Evolutionary conservation across 2,888 invertebrate genomes (phyloP), one percentile per base, ranked within the genome.

Genomic region (Candidula unifasciata): DNA sequence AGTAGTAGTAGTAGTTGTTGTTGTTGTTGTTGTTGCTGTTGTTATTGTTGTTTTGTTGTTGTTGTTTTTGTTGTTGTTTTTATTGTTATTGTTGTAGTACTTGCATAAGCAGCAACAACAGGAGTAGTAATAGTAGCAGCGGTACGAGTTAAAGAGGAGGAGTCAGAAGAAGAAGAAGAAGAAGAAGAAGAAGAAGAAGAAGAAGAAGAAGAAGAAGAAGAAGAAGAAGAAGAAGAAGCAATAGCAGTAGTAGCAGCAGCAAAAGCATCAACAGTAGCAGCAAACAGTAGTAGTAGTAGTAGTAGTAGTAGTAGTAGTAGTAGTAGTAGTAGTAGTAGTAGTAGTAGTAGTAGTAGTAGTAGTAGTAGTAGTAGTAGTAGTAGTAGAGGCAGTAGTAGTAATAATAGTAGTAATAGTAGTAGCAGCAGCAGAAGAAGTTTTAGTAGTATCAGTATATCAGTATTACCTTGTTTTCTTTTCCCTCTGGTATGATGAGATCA

Each of bases 281-380:
- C 3, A n/a, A 16, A n/a, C 3, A 30, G 71, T 71, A 71, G 71
- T 27, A 71, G 71, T 27, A 71, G 71, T 27, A 71, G 71, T 71
- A 71, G 71, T 27, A 71, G 71, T 27, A 71, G 71, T 27, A 71
- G 71, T 27, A 71, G 71, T 27, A 71, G 71, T 27, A 71, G 71
- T 27, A 71, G 71, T 71, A 71, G 71, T 27, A 71, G 71, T 27
- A 71, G 71, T 27, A 71, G 71, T 71, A 71, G 71, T 27, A 71
- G 71, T 27, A 71, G 71, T 71, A 71, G 71, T 27, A 71, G 71
- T 27, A 71, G 71, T 27, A 71, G 71, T 27, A 71, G 71, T 27
- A 71, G 71, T 27, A 71, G 71, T 71, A 71, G 71, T 27, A 69
- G 71, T 27, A 69, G 71, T 27, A 69, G n/a, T 24, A 5, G n/a